phyloP scores from a whole-genome alignment of 2,113 vertebrate species.

The Gasterosteus aculeatus region DNA sequence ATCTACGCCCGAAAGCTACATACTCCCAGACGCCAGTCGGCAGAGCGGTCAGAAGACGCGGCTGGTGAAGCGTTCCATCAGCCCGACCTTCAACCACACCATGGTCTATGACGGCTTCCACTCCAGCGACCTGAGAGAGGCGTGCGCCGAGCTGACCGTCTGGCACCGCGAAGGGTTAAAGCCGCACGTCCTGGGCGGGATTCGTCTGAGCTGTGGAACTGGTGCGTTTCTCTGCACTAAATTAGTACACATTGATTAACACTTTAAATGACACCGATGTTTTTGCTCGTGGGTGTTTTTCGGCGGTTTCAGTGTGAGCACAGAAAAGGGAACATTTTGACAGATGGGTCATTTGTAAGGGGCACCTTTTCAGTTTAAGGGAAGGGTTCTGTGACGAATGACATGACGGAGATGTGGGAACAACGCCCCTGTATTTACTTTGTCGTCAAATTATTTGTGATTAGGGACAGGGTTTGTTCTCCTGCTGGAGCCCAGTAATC shows the following conservation, averaged over 20 bases:
- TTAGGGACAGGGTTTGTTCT: conserved; percentile 12
- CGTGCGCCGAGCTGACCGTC: conserved; percentile 92
- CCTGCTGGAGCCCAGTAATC: background rate
- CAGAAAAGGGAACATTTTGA: background rate
- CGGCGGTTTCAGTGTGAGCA: background rate
- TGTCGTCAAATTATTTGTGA: conserved; percentile 1
- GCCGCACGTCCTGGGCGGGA: conserved; percentile 85
- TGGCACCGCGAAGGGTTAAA: conserved; percentile 89
- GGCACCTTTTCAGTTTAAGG: background rate
- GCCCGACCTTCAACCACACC: conserved; percentile 94
- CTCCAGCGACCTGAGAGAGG: conserved; percentile 87
- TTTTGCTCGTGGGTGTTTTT: background rate
- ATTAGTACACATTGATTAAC: background rate
- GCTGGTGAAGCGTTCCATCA: conserved; percentile 86
- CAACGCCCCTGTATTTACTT: background rate
- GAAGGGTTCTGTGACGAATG: background rate
- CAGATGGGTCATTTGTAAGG: background rate
- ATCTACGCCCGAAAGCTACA: conserved; percentile 80
- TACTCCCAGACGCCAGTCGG: conserved; percentile 91
- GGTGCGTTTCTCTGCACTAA: conserved; percentile 76
- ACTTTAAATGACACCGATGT: background rate
- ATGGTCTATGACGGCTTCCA: conserved; percentile 98
- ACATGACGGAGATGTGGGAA: background rate
- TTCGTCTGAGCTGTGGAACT: conserved; percentile 90
- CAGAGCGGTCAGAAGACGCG: conserved; percentile 90